Evolutionary conservation across 2,113 vertebrate genomes (phyloP).

Genomic region (Chunga burmeisteri): DNA sequence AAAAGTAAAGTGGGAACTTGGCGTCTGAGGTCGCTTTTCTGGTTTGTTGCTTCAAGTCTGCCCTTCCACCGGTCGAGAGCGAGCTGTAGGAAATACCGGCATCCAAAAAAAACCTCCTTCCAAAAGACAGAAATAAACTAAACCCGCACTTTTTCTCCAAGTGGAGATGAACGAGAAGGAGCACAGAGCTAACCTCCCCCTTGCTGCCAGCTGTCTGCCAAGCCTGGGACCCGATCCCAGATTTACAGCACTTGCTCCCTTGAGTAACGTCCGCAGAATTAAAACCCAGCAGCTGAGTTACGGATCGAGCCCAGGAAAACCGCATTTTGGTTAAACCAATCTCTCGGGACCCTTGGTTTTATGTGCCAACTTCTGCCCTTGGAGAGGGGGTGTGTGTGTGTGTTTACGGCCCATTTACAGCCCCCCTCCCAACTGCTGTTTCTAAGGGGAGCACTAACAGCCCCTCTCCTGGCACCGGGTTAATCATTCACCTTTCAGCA

Average conservation of each 20-base stretch:
- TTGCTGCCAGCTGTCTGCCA: constrained; percentile 13
- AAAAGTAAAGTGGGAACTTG: not conserved
- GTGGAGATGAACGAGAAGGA: not conserved
- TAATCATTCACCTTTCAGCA: constrained; percentile 46
- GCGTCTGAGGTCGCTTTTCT: not conserved
- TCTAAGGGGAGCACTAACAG: not conserved
- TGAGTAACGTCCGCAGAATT: not conserved
- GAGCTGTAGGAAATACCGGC: not conserved
- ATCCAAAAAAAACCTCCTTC: not conserved
- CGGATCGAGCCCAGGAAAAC: not conserved
- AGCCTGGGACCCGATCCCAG: not conserved
- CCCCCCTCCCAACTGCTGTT: not conserved
- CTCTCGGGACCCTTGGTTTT: not conserved
- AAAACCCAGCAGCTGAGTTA: not conserved
- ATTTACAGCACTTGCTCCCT: not conserved
- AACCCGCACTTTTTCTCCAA: not conserved
- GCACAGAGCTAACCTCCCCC: not conserved
- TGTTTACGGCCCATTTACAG: constrained; percentile 24
- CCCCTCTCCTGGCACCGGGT: not conserved
- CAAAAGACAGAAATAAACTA: not conserved
- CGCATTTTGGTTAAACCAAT: not conserved
- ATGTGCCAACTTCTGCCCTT: not conserved
- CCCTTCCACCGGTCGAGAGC: not conserved
- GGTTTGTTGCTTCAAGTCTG: not conserved
- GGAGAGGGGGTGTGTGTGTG: not conserved